Evolutionary conservation across 2,113 vertebrate genomes (phyloP).

Genomic region (Caloenas nicobarica): DNA sequence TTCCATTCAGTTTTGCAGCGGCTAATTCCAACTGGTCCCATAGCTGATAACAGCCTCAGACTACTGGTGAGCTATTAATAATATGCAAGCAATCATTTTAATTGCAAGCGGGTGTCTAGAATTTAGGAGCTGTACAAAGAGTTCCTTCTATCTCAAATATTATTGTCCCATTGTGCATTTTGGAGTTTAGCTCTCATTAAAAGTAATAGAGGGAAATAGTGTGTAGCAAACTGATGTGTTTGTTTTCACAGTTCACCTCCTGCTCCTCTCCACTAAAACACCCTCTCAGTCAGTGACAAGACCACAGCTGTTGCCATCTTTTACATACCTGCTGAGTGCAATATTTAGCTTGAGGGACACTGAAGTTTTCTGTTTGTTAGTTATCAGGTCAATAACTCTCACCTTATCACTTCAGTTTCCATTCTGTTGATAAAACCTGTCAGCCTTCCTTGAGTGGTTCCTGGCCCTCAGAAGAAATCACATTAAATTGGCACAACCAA

Average conservation of each 20-base stretch:
- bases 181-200: constrained; percentile 67
- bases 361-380: constrained; percentile 67
- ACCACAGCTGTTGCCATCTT: constrained; percentile 63
- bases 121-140: background rate
- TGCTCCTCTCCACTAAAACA: constrained; percentile 46
- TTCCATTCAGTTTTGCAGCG: background rate
- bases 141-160: constrained; percentile 24
- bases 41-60: background rate
- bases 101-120: constrained; percentile 11
- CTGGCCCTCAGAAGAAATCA: constrained; percentile 66
- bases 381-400: constrained; percentile 70
- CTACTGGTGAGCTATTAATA: constrained; percentile 26
- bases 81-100: constrained; percentile 25
- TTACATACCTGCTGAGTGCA: constrained; percentile 60
- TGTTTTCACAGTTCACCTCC: constrained; percentile 70
- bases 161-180: constrained; percentile 61
- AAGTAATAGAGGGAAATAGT: constrained; percentile 71
- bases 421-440: constrained; percentile 69
- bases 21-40: background rate
- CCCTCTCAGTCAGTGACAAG: constrained; percentile 33
- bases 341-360: constrained; percentile 68
- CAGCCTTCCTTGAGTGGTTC: constrained; percentile 63
- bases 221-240: constrained; percentile 63
- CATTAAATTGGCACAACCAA: constrained; percentile 67
- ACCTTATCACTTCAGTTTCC: constrained; percentile 70